Conservation (phyloP, 2,797 vertebrate species). For the Todus mexicanus region DNA sequence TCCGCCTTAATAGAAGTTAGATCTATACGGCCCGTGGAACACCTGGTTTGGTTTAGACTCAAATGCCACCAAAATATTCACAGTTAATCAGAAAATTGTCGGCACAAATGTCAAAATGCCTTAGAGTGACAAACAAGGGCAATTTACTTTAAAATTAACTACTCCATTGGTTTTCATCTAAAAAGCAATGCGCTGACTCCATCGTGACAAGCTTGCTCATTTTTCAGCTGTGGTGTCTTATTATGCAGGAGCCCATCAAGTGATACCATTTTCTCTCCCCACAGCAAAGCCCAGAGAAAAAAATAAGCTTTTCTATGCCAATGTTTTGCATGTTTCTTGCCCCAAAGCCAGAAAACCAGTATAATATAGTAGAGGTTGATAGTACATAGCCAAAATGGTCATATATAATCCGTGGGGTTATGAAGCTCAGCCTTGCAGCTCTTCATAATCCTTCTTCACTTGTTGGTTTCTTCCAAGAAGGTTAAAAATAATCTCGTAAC, state of each 20-base stretch:
- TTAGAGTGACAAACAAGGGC: background rate
- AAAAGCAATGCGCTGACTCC: background rate
- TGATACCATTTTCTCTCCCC: background rate
- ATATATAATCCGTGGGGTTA: background rate
- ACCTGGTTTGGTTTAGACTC: background rate
- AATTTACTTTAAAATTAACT: conserved; percentile 56
- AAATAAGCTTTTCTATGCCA: background rate
- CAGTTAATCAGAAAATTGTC: conserved; percentile 21
- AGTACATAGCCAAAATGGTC: background rate
- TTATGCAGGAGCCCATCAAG: background rate
- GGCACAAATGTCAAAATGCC: conserved; percentile 18
- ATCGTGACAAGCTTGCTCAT: background rate
- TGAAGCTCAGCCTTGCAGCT: background rate
- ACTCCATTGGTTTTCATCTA: conserved; percentile 9
- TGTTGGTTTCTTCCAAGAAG: background rate
- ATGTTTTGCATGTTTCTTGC: background rate
- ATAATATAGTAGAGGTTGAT: background rate
- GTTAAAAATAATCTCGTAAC: background rate
- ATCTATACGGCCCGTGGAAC: background rate
- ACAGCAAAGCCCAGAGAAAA: background rate
- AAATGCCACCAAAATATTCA: conserved; percentile 31
- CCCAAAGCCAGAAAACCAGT: background rate
- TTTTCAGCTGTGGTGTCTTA: conserved; percentile 6
- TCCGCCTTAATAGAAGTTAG: background rate
- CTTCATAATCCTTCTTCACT: background rate